Conservation (phyloP, 2,888 invertebrate genomes). For the Plagodis pulveraria region DNA sequence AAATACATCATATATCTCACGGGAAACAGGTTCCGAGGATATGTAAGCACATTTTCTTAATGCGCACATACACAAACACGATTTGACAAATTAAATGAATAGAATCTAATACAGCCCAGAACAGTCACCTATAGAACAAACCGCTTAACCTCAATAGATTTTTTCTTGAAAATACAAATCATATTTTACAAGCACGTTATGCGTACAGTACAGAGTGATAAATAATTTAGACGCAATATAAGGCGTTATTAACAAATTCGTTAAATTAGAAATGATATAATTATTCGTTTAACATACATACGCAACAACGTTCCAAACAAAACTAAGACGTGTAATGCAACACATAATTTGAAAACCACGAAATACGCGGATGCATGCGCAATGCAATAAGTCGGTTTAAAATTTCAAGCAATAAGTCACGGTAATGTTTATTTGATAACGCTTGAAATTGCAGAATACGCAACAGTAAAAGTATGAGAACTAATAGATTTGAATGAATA, state of each 20-base stretch:
- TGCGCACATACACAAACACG: no score
- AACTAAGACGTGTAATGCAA: slow-evolving; percentile 22
- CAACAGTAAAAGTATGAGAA: slow-evolving; percentile 20
- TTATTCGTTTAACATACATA: slow-evolving; percentile 20
- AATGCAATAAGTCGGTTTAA: slow-evolving; percentile 20
- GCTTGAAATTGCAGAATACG: slow-evolving; percentile 18
- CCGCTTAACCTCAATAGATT: slow-evolving; percentile 13
- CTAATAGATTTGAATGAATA: slow-evolving; percentile 15
- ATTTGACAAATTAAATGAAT: not conserved
- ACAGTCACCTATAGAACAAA: slow-evolving; percentile 1
- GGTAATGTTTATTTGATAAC: slow-evolving; percentile 26
- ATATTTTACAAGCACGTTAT: not conserved
- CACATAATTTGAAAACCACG: slow-evolving; percentile 18
- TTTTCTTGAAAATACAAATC: slow-evolving; percentile 15
- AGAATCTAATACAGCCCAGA: slow-evolving; percentile 6
- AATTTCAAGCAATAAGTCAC: slow-evolving; percentile 29
- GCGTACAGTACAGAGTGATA: no score
- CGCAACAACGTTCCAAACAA: slow-evolving; percentile 20
- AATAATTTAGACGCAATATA: slow-evolving; percentile 1
- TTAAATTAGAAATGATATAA: slow-evolving; percentile 16
- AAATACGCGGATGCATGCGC: slow-evolving; percentile 21
- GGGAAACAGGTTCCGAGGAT: no score
- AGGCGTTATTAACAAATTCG: slow-evolving; percentile 11
- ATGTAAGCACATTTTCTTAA: no score
- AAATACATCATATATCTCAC: no score